A percentile compares a stretch with the other conserved stretches of the same genome.
Conservation (phyloP, 2,888 invertebrate species). For the Muschampia plurimacula region DNA sequence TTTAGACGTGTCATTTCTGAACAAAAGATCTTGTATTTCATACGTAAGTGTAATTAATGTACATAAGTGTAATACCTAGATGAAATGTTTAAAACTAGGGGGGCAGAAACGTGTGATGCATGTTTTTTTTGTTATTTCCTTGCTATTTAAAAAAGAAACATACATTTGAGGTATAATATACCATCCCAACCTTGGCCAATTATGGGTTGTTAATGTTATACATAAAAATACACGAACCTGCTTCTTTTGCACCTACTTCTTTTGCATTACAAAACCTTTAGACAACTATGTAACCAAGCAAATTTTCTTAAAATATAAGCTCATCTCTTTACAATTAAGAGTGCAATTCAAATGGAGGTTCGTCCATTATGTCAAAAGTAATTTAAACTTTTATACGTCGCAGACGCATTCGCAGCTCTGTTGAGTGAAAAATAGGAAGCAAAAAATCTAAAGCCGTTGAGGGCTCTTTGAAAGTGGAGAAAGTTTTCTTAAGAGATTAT, state of each 20-base stretch:
- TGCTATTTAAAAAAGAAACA: no score
- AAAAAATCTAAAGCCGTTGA: slow-evolving; percentile 16
- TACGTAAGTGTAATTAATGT: no score
- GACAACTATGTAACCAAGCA: background rate
- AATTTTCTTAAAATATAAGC: background rate
- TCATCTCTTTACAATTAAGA: background rate
- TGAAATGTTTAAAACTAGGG: no score
- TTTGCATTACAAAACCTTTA: background rate
- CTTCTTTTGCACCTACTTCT: no score
- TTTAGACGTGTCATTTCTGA: background rate
- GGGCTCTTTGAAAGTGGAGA: slow-evolving; percentile 8
- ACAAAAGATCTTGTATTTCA: no score
- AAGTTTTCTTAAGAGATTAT: slow-evolving; percentile 22
- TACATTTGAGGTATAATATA: no score
- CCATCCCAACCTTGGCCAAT: no score
- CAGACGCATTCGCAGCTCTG: slow-evolving; percentile 61
- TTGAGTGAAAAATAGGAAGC: slow-evolving; percentile 16
- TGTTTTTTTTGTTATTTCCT: no score
- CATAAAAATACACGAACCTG: no score
- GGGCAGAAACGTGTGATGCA: no score
- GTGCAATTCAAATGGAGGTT: background rate
- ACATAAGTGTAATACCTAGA: no score
- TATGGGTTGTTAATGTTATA: no score
- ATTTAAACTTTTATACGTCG: slow-evolving; percentile 55
- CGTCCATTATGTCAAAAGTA: slow-evolving; percentile 14